Evolutionary conservation across 2,797 vertebrate genomes (phyloP).

Genomic region (Pangasius larnaudii): DNA sequence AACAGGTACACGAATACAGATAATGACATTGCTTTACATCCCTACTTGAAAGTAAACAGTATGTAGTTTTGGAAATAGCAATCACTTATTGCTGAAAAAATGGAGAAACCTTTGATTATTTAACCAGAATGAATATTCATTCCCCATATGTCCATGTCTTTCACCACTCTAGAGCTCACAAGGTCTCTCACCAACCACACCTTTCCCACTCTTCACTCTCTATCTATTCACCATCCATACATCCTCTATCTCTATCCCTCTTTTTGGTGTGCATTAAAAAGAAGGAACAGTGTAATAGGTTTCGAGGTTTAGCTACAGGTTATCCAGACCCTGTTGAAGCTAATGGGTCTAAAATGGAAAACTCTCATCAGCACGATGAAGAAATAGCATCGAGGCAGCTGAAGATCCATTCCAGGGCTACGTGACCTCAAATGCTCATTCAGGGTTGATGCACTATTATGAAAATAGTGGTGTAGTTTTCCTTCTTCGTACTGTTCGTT

Average conservation of each 20-base stretch:
- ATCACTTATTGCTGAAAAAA: neutral
- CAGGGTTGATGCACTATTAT: constrained; percentile 57
- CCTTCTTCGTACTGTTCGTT: constrained; percentile 26
- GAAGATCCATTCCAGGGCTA: constrained; percentile 37
- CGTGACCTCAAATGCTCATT: constrained; percentile 59
- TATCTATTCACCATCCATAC: constrained; percentile 63
- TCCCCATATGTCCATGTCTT: neutral
- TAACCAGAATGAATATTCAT: neutral
- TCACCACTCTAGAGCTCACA: neutral
- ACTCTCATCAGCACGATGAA: constrained; percentile 44
- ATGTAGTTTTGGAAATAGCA: neutral
- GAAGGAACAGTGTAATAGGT: constrained; percentile 65
- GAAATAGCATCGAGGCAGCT: neutral
- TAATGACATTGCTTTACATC: neutral
- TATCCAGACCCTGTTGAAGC: constrained; percentile 51
- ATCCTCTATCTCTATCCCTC: neutral
- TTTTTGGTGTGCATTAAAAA: constrained; percentile 47
- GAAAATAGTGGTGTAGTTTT: constrained; percentile 58
- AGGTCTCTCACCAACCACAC: neutral
- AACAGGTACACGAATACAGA: neutral
- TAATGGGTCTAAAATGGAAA: constrained; percentile 60
- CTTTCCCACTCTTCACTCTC: constrained; percentile 59
- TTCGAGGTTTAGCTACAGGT: constrained; percentile 65
- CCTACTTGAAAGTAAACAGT: neutral
- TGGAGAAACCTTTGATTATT: neutral